A percentile compares a stretch with the other conserved stretches of the same genome.
phyloP scores from a whole-genome alignment of 2,888 invertebrate genomes.

The Epirrhoe alternata region DNA sequence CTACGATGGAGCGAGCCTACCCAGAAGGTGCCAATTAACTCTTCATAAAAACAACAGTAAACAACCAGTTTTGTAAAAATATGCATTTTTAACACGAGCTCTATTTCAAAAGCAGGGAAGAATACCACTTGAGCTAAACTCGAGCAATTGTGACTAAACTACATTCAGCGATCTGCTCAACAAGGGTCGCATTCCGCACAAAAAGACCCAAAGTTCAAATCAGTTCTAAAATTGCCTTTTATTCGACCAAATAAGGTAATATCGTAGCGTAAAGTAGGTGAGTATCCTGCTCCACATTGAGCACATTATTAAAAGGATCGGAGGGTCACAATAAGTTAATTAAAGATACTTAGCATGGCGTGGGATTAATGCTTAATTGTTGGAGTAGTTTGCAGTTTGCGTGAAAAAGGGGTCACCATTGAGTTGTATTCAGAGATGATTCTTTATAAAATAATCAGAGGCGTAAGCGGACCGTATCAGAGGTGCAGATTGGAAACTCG shows the following conservation, averaged over 20 bases:
- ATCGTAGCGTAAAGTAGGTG: conserved; percentile 3
- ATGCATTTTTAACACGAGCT: no score
- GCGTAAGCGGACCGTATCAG: background rate
- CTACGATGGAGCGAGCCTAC: no score
- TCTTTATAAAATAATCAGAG: background rate
- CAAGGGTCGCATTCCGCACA: background rate
- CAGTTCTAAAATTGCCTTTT: background rate
- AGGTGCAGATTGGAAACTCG: no score
- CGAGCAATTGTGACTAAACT: no score
- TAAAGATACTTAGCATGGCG: conserved; percentile 58
- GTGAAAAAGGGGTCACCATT: conserved; percentile 49
- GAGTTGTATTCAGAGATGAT: conserved; percentile 26
- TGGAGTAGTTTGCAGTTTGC: conserved; percentile 44
- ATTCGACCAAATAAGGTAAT: conserved; percentile 8
- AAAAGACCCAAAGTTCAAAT: background rate
- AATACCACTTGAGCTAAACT: no score
- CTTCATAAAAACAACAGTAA: no score
- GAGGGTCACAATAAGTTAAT: conserved; percentile 61
- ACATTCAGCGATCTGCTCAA: background rate
- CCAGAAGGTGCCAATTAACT: no score
- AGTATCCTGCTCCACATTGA: conserved; percentile 4
- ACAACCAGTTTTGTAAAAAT: no score
- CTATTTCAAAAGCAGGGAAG: no score
- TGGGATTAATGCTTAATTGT: conserved; percentile 60
- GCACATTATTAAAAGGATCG: conserved; percentile 26